Percentiles rank a stretch among this genome's conserved stretches.
Evolutionary conservation across 2,888 invertebrate species (phyloP).

Genomic region (Muscina levida): DNA sequence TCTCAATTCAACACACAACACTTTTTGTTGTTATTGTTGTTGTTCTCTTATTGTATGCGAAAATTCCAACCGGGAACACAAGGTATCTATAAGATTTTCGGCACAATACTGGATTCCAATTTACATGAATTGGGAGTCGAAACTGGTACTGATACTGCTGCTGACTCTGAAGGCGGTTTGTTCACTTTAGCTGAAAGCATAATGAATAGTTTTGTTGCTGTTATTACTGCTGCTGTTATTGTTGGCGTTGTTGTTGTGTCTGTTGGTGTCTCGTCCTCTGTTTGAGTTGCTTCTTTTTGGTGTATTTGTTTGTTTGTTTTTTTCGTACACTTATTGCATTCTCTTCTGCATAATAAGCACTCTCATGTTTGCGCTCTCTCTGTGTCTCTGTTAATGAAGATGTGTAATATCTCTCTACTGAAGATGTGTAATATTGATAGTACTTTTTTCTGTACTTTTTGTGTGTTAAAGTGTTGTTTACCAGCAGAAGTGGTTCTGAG

Average conservation of each 20-base stretch:
- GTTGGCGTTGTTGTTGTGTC: slow-evolving; percentile 5
- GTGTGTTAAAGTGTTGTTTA: too few species aligned
- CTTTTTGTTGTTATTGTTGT: slow-evolving; percentile 35
- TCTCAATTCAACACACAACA: slow-evolving; percentile 11
- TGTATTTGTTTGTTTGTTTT: slow-evolving; percentile 47
- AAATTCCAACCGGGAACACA: slow-evolving; percentile 68
- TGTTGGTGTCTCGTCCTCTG: slow-evolving; percentile 58
- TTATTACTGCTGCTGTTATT: slow-evolving; percentile 25
- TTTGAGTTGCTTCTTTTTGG: slow-evolving; percentile 63
- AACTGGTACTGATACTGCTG: slow-evolving; percentile 56
- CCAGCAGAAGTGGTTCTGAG: too few species aligned
- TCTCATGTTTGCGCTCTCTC: slow-evolving; percentile 9
- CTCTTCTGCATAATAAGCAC: slow-evolving; percentile 17
- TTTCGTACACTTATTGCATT: background rate
- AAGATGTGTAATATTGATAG: too few species aligned
- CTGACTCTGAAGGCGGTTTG: slow-evolving; percentile 55
- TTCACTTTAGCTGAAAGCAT: slow-evolving; percentile 61
- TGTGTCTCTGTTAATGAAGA: slow-evolving; percentile 1
- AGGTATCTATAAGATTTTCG: slow-evolving; percentile 68
- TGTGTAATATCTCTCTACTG: too few species aligned
- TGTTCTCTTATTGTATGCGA: slow-evolving; percentile 49
- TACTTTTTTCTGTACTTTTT: too few species aligned
- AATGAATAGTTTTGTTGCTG: slow-evolving; percentile 35
- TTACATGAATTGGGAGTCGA: slow-evolving; percentile 67
- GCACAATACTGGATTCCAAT: slow-evolving; percentile 68